phyloP scores from a whole-genome alignment of 1,140 invertebrate genomes.

The Drosophila takahashii region DNA sequence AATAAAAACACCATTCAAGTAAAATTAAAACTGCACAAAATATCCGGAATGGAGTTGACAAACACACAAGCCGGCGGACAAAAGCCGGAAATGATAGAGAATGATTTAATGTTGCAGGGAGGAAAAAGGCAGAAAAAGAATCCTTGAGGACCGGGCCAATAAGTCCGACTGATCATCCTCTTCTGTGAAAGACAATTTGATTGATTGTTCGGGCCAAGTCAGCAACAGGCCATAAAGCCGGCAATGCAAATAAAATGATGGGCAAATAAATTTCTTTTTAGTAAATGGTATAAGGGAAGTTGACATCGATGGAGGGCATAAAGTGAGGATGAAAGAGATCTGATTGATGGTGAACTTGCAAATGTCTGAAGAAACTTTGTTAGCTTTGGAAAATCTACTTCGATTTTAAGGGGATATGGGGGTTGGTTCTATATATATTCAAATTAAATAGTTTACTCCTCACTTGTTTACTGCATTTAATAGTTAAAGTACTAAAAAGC shows the following conservation, averaged over 20 bases:
- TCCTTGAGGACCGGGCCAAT: slow-evolving; percentile 19
- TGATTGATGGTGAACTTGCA: slow-evolving; percentile 38
- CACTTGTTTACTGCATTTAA: background rate
- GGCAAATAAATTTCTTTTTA: slow-evolving; percentile 43
- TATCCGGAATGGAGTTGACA: slow-evolving; percentile 55
- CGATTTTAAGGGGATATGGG: background rate
- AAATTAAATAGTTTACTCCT: no score
- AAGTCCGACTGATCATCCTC: slow-evolving; percentile 38
- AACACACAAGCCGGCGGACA: slow-evolving; percentile 52
- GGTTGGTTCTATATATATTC: background rate
- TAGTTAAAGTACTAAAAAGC: background rate
- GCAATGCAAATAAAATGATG: slow-evolving; percentile 49
- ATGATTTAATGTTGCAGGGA: slow-evolving; percentile 73
- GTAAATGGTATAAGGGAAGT: slow-evolving; percentile 39
- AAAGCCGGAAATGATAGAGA: slow-evolving; percentile 79
- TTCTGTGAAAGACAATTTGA: slow-evolving; percentile 64
- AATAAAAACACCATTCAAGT: slow-evolving; percentile 61
- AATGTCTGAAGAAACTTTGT: background rate
- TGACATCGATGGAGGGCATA: slow-evolving; percentile 26
- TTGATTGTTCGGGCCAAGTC: slow-evolving; percentile 63
- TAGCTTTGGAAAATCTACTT: background rate
- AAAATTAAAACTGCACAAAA: slow-evolving; percentile 78
- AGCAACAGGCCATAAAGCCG: slow-evolving; percentile 44
- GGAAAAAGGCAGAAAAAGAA: background rate
- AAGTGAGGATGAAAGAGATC: background rate